Evolutionary conservation across 2,888 invertebrate genomes (phyloP), one percentile per base, ranked within the genome.

Genomic region (Amorpha juglandis): DNA sequence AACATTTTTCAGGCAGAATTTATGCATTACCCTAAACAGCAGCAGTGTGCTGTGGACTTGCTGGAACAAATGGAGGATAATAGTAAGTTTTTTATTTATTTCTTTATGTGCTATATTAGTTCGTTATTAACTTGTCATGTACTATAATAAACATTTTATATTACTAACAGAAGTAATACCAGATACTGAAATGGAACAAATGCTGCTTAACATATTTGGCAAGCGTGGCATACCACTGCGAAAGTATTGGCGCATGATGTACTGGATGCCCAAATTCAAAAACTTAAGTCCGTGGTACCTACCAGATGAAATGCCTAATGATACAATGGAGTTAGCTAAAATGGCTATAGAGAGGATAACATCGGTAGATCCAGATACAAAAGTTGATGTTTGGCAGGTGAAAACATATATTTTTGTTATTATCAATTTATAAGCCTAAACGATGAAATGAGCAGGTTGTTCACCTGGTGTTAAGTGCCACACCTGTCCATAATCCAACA

Each of bases 21-120:
- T 78, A 95, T 97, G 95, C 98, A 99, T 86, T 99, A 97, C 91
- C 98, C 99, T 0, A 97, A 97, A 83, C 99, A 99, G 81, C 99
- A 99, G 80, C 96, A 98, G 71, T 98, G 98, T 88, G 97, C 97
- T 50, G 95, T 98, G n/a, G 97, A 97, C 83, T 83, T 99, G 64
- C 89, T 99, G 35, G 97, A 97, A 77, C 96, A 98, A 93, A 99
- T 99, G 99, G 99, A 99, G 94, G 95, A 97, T 74, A 96, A 97
- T 87, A 97, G 98, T 97, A 89, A 80, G 76, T 78, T 55, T n/a
- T 11, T 16, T 4, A 16, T 63, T 55, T 9, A 50, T 1, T 7
- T 14, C 11, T 45, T 11, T 1, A 45, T 45, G 14, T 45, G 14
- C 1, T n/a, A 14, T 2, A 45, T 1, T 6, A 45, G 11, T 21